These are phyloP conservation scores for Apodemia hepburni DNA, from an alignment of 2,888 invertebrate species.

Conservation along the genomic window DNA sequence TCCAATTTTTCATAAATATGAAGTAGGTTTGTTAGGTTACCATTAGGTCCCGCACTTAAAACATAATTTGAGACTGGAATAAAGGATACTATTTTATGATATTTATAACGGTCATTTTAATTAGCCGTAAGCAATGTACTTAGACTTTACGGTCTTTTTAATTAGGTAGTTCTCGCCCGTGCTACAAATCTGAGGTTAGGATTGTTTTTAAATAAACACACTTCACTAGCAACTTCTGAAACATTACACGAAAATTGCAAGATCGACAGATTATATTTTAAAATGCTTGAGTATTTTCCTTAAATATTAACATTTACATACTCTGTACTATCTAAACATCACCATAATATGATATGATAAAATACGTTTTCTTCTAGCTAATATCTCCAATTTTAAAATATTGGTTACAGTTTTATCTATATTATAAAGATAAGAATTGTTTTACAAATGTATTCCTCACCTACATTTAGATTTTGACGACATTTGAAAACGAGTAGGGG, in stretches of 20 bases:
- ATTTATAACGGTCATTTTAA: too few relatives aligned
- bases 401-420: background rate
- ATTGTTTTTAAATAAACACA: background rate
- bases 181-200: background rate
- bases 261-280: background rate
- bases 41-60: too few relatives aligned
- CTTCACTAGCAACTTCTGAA: background rate
- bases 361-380: background rate
- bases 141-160: too few relatives aligned
- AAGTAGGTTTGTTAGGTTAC: too few relatives aligned
- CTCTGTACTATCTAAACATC: slow-evolving; percentile 5
- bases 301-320: background rate
- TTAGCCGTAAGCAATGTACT: too few relatives aligned
- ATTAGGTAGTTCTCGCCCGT: too few relatives aligned
- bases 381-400: background rate
- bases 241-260: background rate
- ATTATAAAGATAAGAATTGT: background rate
- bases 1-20: too few relatives aligned
- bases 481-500: background rate
- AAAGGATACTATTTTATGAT: too few relatives aligned
- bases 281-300: background rate
- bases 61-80: too few relatives aligned
- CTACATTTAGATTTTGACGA: background rate
- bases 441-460: background rate
- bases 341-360: slow-evolving; percentile 7